phyloP scores from a whole-genome alignment of 1,140 invertebrate genomes.

The Panulirus ornatus region DNA sequence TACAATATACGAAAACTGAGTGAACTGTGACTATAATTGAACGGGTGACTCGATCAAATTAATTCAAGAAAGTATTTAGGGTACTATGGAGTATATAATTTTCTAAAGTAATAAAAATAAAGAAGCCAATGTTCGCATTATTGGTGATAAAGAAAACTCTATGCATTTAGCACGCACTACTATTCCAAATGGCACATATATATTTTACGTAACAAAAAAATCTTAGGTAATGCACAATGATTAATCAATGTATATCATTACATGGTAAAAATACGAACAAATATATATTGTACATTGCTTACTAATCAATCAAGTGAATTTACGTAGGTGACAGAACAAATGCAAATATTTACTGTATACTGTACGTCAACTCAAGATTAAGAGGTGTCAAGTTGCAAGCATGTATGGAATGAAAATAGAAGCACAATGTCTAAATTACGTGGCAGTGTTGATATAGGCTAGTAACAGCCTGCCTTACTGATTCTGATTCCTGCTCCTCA shows the following conservation, averaged over 20 bases:
- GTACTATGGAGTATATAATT: background rate
- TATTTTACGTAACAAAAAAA: background rate
- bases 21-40: background rate
- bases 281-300: background rate
- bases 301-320: constrained; percentile 19
- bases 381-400: constrained; percentile 23
- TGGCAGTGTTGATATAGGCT: constrained; percentile 4
- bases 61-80: background rate
- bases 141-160: too few relatives aligned
- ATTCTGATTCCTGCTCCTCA: constrained; percentile 65
- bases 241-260: constrained; percentile 8
- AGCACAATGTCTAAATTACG: constrained; percentile 39
- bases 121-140: too few relatives aligned
- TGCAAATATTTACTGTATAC: constrained; percentile 23
- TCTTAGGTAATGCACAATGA: background rate
- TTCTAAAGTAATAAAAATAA: background rate
- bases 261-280: background rate
- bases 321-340: background rate
- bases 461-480: constrained; percentile 52
- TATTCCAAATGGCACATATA: too few relatives aligned
- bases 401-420: constrained; percentile 12
- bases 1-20: background rate
- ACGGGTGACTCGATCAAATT: too few relatives aligned
- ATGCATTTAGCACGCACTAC: too few relatives aligned
- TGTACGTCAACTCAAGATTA: background rate